These are phyloP conservation scores for Esox niger DNA, from an alignment of 2,113 vertebrate species.

Conservation along the genomic window DNA sequence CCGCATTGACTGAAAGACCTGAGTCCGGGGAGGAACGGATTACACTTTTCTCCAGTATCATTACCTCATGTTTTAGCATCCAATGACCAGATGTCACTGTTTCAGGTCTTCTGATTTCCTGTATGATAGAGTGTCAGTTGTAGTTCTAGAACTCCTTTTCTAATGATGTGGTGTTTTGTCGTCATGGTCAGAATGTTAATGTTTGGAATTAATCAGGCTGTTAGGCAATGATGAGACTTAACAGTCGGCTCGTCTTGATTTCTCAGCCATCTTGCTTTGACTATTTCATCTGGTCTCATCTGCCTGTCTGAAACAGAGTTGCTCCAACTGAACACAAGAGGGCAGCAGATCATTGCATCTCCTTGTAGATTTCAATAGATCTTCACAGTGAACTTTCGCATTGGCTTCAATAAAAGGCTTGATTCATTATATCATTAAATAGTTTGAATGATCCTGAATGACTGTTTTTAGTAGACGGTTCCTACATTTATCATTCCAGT, in stretches of 20 bases:
- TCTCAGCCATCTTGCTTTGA: slow-evolving; percentile 62
- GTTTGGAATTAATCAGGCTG: slow-evolving; percentile 48
- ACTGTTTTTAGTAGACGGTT: not conserved
- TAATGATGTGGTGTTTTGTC: slow-evolving; percentile 29
- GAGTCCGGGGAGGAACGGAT: not conserved
- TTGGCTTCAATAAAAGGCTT: too few species aligned
- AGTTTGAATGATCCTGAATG: too few species aligned
- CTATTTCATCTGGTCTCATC: slow-evolving; percentile 38
- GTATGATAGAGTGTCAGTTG: not conserved
- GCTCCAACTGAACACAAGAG: slow-evolving; percentile 24
- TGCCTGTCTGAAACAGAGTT: slow-evolving; percentile 27
- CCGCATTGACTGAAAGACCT: not conserved
- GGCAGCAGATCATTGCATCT: slow-evolving; percentile 20
- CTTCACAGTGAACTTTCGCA: not conserved
- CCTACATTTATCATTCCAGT: not conserved
- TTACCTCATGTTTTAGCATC: not conserved
- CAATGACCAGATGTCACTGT: not conserved
- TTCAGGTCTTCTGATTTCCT: not conserved
- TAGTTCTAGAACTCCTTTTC: not conserved
- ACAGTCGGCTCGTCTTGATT: slow-evolving; percentile 61
- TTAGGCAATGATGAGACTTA: slow-evolving; percentile 33
- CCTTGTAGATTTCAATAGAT: not conserved
- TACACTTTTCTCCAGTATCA: not conserved
- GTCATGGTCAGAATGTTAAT: slow-evolving; percentile 27
- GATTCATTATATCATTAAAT: too few species aligned